Evolutionary conservation across 2,888 invertebrate genomes (phyloP), one percentile per base, ranked within the genome.

Genomic region (Drosophila prolongata): DNA sequence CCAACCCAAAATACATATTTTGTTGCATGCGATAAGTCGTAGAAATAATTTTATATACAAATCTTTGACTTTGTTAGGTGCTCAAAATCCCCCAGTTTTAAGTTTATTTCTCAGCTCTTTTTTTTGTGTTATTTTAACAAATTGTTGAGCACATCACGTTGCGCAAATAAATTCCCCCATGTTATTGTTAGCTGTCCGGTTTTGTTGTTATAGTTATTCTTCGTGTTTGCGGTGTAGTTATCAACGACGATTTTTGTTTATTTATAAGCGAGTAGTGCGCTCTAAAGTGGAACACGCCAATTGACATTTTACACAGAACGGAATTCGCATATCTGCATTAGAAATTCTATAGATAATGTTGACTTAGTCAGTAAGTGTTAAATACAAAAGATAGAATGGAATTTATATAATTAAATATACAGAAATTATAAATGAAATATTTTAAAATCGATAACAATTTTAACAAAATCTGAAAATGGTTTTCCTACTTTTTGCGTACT

Each of bases 211-310:
- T 53, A 54, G 44, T 65, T 58, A 57, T 54, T 69, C 47, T 65
- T 77, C 50, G 52, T 60, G 74, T 81, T 74, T 62, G 62, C 71
- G 44, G 69, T 67, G 75, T 72, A 66, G 70, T 79, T 82, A 76
- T 85, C 79, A 71, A 50, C 66, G 49, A 11, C 60, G 46, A 55
- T 54, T 75, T 68, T 43, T 72, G 53, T 72, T 58, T 58, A 72
- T 72, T 75, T 57, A 42, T 34, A 47, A 55, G 69, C 53, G 53
- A 37, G 49, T 57, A 57, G 58, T 58, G 66, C 44, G 75, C 78
- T 84, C 58, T 50, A 58, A 78, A 85, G 77, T 82, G 62, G 85
- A 76, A 62, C 82, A 85, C 74, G 77, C 42, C 82, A 81, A 85
- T 87, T 85, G 87, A 11, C 78, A 85, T 70, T 82, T 82, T 79